Base-by-base conservation (phyloP, 2,113 vertebrate genomes). In the Menidia beryllina region DNA sequence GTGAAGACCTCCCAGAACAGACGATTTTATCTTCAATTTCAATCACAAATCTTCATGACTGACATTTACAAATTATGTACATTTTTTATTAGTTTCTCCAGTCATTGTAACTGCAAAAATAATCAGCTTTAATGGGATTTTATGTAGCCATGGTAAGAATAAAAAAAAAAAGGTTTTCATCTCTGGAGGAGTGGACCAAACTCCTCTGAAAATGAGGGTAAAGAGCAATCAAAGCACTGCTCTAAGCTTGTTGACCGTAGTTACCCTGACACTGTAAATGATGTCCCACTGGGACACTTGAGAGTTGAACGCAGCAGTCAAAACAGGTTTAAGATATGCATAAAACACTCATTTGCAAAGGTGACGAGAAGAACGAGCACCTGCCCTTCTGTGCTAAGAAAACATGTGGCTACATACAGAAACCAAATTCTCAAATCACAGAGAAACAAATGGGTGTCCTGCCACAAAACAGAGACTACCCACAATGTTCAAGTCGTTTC, bases 31-130 rank as follows among this genome's bases (percentile, higher is more conserved):
- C n/a, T 24, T 69, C 38, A 0, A 7, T 62, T 62, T 47, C 54
- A 26, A 53, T 59, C 48, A 66, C 23, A 58, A 75, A 14, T 49
- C 23, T 73, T 21, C 17, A 51, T 15, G 34, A 43, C 3, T 36
- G 38, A 64, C 1, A 19, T 9, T 50, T 30, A 55, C 2, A 62
- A 27, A 24, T 48, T 25, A 62, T 52, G 63, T 30, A 72, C 61
- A 53, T 36, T 77, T 36, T 77, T 49, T 66, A 58, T 63, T 71
- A 55, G 12, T 49, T 75, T 6, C 51, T 79, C 69, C 77, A 59
- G 14, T 70, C 19, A 51, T 65, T 15, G 63, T 27, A 60, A 15
- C 47, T 64, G 8, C 34, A 69, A 71, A 63, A 51, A 51, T 17
- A 65, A 14, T 30, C 53, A 43, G 24, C 6, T 66, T 56, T 36